Percentiles rank a stretch among this genome's conserved stretches.
Conservation (phyloP, 2,113 vertebrate genomes). For the Carollia perspicillata region DNA sequence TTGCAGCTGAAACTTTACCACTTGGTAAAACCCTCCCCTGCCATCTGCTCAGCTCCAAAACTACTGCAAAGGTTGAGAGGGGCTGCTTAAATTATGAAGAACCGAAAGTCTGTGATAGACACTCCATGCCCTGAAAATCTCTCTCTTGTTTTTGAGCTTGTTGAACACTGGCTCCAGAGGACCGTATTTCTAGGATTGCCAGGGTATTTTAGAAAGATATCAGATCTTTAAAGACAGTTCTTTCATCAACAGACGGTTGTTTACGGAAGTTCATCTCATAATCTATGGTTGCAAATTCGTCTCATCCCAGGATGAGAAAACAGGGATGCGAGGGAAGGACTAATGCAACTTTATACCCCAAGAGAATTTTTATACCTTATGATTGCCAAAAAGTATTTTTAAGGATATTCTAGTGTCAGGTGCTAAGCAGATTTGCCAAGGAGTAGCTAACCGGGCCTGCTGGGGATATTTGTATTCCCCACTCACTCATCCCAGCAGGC, state of each 20-base stretch:
- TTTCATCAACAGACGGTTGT: background rate
- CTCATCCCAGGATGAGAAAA: background rate
- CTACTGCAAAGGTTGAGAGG: conserved; percentile 41
- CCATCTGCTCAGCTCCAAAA: conserved; percentile 63
- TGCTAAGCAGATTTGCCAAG: background rate
- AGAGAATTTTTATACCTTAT: background rate
- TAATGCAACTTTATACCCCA: background rate
- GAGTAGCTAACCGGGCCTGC: background rate
- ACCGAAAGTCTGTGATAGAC: background rate
- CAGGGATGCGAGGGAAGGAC: background rate
- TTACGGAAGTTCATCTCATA: background rate
- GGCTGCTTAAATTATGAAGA: conserved; percentile 34
- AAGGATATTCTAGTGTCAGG: background rate
- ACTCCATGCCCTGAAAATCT: background rate
- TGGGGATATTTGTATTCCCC: background rate
- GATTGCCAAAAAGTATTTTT: background rate
- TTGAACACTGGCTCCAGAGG: background rate
- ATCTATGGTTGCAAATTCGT: background rate
- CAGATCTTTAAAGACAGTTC: conserved; percentile 19
- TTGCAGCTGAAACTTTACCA: conserved; percentile 68
- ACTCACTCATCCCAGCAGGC: background rate
- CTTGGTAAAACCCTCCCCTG: conserved; percentile 52
- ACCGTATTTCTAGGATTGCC: background rate
- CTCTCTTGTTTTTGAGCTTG: conserved; percentile 34
- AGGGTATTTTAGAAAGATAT: background rate